Conservation (phyloP, 1,140 invertebrate species). For the Atopsyche davidsoni region DNA sequence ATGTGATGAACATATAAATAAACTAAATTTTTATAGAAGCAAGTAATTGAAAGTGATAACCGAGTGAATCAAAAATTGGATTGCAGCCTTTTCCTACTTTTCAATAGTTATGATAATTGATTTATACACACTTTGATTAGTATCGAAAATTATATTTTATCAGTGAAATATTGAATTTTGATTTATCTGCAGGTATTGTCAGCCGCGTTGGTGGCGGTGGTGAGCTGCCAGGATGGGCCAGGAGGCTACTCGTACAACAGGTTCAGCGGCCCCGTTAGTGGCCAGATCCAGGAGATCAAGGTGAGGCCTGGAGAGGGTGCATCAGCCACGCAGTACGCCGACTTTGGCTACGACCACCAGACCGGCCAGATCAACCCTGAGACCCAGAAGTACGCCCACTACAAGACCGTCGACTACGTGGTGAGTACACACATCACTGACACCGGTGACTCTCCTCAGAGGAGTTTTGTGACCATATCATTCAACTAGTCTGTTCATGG, state of each 20-base stretch:
- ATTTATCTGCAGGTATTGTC: constrained; percentile 9
- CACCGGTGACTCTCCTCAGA: too few species aligned
- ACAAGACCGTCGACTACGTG: constrained; percentile 55
- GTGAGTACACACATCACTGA: too few species aligned
- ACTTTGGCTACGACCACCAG: constrained; percentile 47
- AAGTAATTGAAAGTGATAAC: too few species aligned
- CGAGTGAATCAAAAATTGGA: too few species aligned
- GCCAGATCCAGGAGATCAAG: constrained; percentile 47
- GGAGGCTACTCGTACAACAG: constrained; percentile 58
- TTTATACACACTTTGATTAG: too few species aligned
- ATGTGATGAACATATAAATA: too few species aligned
- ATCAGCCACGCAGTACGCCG: constrained; percentile 48
- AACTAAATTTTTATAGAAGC: too few species aligned
- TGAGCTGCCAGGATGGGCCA: constrained; percentile 33
- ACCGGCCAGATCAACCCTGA: constrained; percentile 44
- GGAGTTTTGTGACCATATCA: too few species aligned
- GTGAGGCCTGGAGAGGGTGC: constrained; percentile 43
- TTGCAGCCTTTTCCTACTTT: too few species aligned
- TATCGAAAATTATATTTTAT: too few species aligned
- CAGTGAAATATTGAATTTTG: neutral
- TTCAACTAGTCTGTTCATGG: too few species aligned
- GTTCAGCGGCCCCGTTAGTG: constrained; percentile 60
- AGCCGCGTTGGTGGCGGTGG: constrained; percentile 7
- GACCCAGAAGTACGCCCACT: constrained; percentile 45
- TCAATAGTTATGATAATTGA: neutral